Evolutionary conservation across 23 tunicate genomes (phyloP), one percentile per base, ranked within the genome.

Genomic region (Halocynthia roretzi): DNA sequence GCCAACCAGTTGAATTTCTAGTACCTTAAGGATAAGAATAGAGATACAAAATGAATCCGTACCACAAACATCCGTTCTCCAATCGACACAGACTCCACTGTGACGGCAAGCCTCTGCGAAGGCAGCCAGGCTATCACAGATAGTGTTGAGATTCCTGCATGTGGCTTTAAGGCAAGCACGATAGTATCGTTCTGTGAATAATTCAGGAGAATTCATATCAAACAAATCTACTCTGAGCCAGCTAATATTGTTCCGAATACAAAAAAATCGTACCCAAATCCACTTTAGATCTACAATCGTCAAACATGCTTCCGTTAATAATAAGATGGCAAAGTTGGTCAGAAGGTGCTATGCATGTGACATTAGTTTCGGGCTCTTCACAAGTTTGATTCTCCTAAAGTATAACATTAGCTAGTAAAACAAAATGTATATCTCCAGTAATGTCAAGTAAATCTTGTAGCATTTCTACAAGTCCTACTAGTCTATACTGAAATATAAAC

Each of bases 41-140:
- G 15, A 20, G 5, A 70, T 15, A 78, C 1, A 15, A 70, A 55
- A 44, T 12, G 56, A 77, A 65, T 75, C 81, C 91, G 61, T 65
- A 77, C 71, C 6, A 60, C 54, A 66, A 40, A 53, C 12, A 17
- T 6, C 57, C 8, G 69, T 61, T 63, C 91, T 73, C 91, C 91
- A 86, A 31, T 75, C 74, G 49, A 74, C 82, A 67, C 91, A 86
- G 5, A 14, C 63, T 14, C 91, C 91, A 40, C 67, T 67, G 40
- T 86, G 91, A 7, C 71, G 71, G 61, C 91, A 86, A 53, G 81
- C 85, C 20, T 81, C 85, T 52, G 91, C 91, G 63, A 86, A 86
- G 0, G 80, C 66, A 6, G 91, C 85, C 11, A 86, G 22, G 18
- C 76, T 66, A 51, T 86, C 85, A 54, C 91, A 86, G 7, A 82